Evolutionary conservation across 2,888 invertebrate genomes (phyloP), one percentile per base, ranked within the genome.

Genomic region (Cactoblastis cactorum): DNA sequence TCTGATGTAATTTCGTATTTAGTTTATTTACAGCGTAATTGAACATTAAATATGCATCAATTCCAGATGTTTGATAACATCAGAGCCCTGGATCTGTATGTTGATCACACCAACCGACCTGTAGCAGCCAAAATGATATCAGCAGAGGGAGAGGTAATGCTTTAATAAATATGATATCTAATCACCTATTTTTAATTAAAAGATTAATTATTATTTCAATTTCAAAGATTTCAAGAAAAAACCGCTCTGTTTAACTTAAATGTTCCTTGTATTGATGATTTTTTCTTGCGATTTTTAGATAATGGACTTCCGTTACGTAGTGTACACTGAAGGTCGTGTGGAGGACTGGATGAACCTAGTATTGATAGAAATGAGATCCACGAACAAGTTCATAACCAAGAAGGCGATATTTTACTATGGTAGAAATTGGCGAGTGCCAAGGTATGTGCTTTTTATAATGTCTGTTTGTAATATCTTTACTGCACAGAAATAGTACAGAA

Each of bases 331-430:
- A 63, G 96, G 96, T 0, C 92, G 95, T 58, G 95, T 97, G 0
- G 98, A 98, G 78, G 94, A 95, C 63, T 98, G 98, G 97, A 96
- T 98, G 97, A 96, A 95, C 57, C 86, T 92, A 28, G 94, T 97
- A 1, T 90, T 97, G 14, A 86, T 79, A 2, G 97, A 97, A 82
- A 98, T 98, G 97, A 91, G 95, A 37, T 84, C 82, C 43, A 94
- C 97, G 0, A 97, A 97, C 80, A 92, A 95, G 59, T 95, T 91
- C 67, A 92, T 97, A 50, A 95, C 95, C 0, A 98, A 98, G 77
- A 96, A 95, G 71, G 95, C 97, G 15, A 93, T 98, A 59, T 96
- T 93, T 80, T 94, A 95, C 74, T 98, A 96, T 73, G 96, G 97
- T 37, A 94, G 93, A 76, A 93, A 95, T 61, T 91, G 93, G 83